Evolutionary conservation across 2,113 vertebrate species (phyloP).

Genomic region (Hippocampus zosterae): DNA sequence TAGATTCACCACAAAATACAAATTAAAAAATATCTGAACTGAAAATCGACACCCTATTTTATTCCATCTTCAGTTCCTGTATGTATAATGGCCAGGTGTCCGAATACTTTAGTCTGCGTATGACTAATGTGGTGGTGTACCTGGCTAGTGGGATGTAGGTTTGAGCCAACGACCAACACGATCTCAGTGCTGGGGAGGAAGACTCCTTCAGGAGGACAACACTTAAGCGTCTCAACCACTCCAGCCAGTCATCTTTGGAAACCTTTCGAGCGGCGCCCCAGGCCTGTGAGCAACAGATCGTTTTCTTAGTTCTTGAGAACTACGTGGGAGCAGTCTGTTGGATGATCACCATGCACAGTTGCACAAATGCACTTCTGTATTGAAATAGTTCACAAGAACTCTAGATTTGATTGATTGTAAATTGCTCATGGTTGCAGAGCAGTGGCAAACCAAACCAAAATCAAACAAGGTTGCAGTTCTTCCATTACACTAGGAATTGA

Average conservation of each 20-base stretch:
- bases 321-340: constrained; percentile 28
- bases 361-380: neutral
- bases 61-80: neutral
- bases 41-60: neutral
- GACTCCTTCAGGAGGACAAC: constrained; percentile 96
- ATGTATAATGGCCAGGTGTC: neutral
- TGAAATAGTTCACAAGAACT: neutral
- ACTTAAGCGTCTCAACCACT: constrained; percentile 92
- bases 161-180: constrained; percentile 96
- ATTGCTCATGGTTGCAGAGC: too few species aligned
- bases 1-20: neutral
- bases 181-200: constrained; percentile 91
- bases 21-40: neutral
- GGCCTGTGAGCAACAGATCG: constrained; percentile 72
- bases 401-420: too few species aligned
- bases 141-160: constrained; percentile 97
- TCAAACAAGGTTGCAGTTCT: too few species aligned
- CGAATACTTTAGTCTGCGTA: neutral
- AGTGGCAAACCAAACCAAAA: too few species aligned
- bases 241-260: constrained; percentile 98
- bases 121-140: constrained; percentile 59
- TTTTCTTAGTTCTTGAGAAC: constrained; percentile 24
- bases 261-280: constrained; percentile 97
- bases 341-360: neutral
- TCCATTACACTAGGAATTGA: too few species aligned